A percentile compares a stretch with the other conserved stretches of the same genome.
phyloP scores from a whole-genome alignment of 2,888 invertebrate genomes.

The Nomada fucata region DNA sequence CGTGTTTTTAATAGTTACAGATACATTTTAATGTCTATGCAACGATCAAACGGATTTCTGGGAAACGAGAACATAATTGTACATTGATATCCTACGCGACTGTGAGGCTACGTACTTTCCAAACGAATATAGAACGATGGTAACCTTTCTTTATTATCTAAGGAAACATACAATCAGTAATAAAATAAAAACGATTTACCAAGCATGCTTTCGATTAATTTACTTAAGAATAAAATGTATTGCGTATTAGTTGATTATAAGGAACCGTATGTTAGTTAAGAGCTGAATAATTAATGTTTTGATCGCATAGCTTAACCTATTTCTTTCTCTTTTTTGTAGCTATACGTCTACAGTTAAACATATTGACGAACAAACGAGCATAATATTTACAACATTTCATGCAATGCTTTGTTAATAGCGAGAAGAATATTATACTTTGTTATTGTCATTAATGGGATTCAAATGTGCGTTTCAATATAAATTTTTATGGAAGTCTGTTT shows the following conservation, averaged over 20 bases:
- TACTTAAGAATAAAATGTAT: neutral
- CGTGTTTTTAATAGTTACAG: conserved; percentile 42
- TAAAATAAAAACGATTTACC: conserved; percentile 18
- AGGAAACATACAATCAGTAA: conserved; percentile 12
- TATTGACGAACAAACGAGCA: conserved; percentile 37
- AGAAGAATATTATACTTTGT: conserved; percentile 21
- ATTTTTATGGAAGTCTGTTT: conserved; percentile 25
- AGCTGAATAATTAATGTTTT: conserved; percentile 9
- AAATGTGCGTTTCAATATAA: conserved; percentile 16
- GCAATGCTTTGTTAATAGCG: conserved; percentile 14
- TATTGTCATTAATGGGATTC: conserved; percentile 15
- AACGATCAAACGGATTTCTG: conserved; percentile 40
- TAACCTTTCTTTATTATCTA: conserved; percentile 54
- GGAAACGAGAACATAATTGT: conserved; percentile 16
- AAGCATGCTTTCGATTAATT: neutral
- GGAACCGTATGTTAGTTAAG: neutral
- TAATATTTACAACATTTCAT: conserved; percentile 19
- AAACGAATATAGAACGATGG: conserved; percentile 48
- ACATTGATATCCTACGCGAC: conserved; percentile 3
- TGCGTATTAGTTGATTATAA: conserved; percentile 4
- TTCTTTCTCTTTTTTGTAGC: conserved; percentile 31
- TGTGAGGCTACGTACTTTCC: conserved; percentile 27
- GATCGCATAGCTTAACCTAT: conserved; percentile 54
- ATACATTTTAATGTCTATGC: conserved; percentile 38
- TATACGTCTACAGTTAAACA: conserved; percentile 39